Conservation (phyloP, 2,888 invertebrate genomes). For the Drosophila picticornis region DNA sequence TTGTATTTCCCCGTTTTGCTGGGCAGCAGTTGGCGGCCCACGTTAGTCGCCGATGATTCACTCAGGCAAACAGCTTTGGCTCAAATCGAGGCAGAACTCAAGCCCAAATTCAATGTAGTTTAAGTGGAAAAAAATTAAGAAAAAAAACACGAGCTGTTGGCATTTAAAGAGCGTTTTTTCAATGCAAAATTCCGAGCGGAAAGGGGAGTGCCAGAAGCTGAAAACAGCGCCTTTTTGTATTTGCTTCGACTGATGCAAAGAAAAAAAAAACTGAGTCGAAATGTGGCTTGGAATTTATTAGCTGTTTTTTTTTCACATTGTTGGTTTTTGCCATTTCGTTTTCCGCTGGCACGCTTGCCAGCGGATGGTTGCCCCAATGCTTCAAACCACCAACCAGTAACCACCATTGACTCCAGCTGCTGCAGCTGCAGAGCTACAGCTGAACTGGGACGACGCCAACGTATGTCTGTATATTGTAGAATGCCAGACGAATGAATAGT, state of each 20-base stretch:
- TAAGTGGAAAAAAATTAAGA: constrained; percentile 36
- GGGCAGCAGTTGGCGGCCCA: not conserved
- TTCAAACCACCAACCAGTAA: constrained; percentile 31
- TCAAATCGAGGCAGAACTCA: constrained; percentile 23
- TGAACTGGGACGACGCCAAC: constrained; percentile 64
- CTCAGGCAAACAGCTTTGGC: constrained; percentile 23
- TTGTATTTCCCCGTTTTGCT: constrained; percentile 67
- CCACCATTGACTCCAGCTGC: constrained; percentile 23
- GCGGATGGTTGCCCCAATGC: constrained; percentile 50
- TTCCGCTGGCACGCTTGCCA: constrained; percentile 51
- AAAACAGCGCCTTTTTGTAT: constrained; percentile 51
- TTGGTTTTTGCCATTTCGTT: constrained; percentile 59
- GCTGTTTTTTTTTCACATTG: constrained; percentile 37
- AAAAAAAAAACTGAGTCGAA: constrained; percentile 22
- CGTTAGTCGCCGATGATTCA: constrained; percentile 39
- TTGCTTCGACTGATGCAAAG: constrained; percentile 23
- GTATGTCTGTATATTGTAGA: constrained; percentile 25
- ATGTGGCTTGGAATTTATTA: constrained; percentile 63
- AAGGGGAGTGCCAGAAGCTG: constrained; percentile 68
- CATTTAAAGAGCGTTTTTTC: constrained; percentile 60
- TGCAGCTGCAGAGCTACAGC: constrained; percentile 46
- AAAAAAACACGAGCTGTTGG: constrained; percentile 58
- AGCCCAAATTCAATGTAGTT: constrained; percentile 47
- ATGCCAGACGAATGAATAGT: constrained; percentile 63
- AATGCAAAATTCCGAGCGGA: constrained; percentile 60